Evolutionary conservation across 1,140 invertebrate species (phyloP).

Genomic region (Epicauta chinensis): DNA sequence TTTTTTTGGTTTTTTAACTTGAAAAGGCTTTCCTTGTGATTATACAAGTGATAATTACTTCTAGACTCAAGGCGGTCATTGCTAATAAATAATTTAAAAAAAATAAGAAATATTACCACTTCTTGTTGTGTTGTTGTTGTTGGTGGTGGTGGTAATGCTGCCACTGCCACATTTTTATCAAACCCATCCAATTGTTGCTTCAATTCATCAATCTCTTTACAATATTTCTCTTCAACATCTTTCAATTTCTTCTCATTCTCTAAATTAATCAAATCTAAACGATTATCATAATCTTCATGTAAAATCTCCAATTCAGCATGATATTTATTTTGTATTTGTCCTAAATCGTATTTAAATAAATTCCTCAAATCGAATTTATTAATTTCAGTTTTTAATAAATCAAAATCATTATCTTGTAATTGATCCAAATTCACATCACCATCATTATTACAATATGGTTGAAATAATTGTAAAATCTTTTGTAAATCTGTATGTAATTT

Average conservation of each 20-base stretch:
- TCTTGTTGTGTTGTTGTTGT: slow-evolving; percentile 44
- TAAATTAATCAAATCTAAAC: slow-evolving; percentile 44
- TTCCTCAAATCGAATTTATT: slow-evolving; percentile 23
- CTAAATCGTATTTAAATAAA: slow-evolving; percentile 28
- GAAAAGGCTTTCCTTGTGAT: no score
- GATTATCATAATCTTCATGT: slow-evolving; percentile 43
- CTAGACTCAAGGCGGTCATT: no score
- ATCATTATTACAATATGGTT: no score
- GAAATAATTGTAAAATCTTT: no score
- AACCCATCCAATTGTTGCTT: slow-evolving; percentile 46
- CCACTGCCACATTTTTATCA: no score
- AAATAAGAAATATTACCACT: slow-evolving; percentile 43
- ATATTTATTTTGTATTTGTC: slow-evolving; percentile 24
- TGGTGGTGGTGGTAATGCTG: not conserved
- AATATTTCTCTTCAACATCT: slow-evolving; percentile 44
- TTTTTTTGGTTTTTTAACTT: no score
- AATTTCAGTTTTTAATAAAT: slow-evolving; percentile 25
- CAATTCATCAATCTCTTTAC: slow-evolving; percentile 45
- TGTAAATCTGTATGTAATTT: not conserved
- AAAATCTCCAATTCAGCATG: slow-evolving; percentile 38
- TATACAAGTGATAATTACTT: no score
- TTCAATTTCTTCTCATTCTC: slow-evolving; percentile 45
- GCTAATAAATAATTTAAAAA: not conserved
- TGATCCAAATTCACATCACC: slow-evolving; percentile 13
- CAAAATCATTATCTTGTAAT: slow-evolving; percentile 24